Evolutionary conservation across 2,113 vertebrate genomes (phyloP).

Genomic region (Larimichthys polyactis): DNA sequence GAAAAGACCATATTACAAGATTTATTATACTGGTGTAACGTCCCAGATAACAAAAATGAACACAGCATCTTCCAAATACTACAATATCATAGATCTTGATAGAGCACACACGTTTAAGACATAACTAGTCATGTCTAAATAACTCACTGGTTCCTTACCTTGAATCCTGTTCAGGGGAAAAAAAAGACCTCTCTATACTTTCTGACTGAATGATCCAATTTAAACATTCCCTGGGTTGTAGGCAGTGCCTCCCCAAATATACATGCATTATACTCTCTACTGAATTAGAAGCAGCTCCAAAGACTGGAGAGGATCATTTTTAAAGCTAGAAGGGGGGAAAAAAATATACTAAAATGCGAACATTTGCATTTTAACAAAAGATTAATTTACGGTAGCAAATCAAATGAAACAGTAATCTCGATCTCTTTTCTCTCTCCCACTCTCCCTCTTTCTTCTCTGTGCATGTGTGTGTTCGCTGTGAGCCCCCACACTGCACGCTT

Average conservation of each 20-base stretch:
- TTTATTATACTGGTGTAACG: neutral
- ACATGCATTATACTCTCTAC: slow-evolving; percentile 10
- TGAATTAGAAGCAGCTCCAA: slow-evolving; percentile 41
- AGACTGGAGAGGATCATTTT: slow-evolving; percentile 38
- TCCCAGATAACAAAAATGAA: slow-evolving; percentile 2
- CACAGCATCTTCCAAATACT: neutral
- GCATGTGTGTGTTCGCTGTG: slow-evolving; percentile 18
- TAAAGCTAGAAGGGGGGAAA: slow-evolving; percentile 28
- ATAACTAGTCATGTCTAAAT: neutral
- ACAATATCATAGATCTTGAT: neutral
- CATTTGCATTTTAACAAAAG: slow-evolving; percentile 70
- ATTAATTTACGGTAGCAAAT: slow-evolving; percentile 68
- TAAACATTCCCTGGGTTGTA: slow-evolving; percentile 33
- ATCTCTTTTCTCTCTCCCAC: slow-evolving; percentile 32
- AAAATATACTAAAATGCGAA: slow-evolving; percentile 52
- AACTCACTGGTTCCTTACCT: slow-evolving; percentile 23
- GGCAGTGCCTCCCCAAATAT: slow-evolving; percentile 31
- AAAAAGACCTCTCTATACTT: slow-evolving; percentile 28
- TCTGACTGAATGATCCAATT: slow-evolving; percentile 47
- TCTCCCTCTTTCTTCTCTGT: slow-evolving; percentile 8
- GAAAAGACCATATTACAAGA: slow-evolving; percentile 9
- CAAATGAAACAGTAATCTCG: slow-evolving; percentile 67
- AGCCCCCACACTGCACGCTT: slow-evolving; percentile 32
- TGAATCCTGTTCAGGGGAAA: slow-evolving; percentile 15
- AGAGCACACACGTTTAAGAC: neutral